Evolutionary conservation across 2,797 vertebrate genomes (phyloP), one percentile per base, ranked within the genome.

Genomic region (Odontamblyopus rebecca): DNA sequence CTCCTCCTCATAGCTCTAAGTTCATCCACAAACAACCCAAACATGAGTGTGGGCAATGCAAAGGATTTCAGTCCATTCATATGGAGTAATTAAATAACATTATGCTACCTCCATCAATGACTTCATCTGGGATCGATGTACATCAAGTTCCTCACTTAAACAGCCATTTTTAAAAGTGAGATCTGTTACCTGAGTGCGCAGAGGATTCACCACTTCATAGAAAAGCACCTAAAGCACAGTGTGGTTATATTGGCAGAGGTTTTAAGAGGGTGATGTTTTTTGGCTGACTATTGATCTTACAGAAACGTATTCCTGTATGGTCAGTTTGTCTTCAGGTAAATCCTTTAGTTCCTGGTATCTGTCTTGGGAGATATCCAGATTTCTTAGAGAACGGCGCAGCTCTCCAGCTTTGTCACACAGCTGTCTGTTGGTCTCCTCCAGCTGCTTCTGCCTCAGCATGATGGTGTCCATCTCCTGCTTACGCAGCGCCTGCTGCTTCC

Each of bases 401-500:
- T 97, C 96, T 71, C 97, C 96, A 2, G 96, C 95, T 63, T 93
- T 94, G 70, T 98, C 96, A 61, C 95, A 94, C 76, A 99, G 89
- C 44, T 97, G 95, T 26, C 75, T 82, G 88, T 98, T 98, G 0
- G 94, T 97, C 85, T 98, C 96, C 85, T 99, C 98, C 6, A 98
- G 91, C 76, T 98, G 97, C 82, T 96, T 96, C 90, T 99, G 98
- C 73, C 96, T 92, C 79, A 95, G 75, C 81, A 97, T 89, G 88
- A 99, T 94, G 62, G 93, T 88, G 83, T 98, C 97, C 96, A 98
- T 96, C 93, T 99, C 98, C 84, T 98, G 96, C 84, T 97, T 99
- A 89, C 96, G 94, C 73, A 98, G 80, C 73, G 92, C 90, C 82
- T 98, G 96, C 78, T 97, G 96, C 88, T 97, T 98, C 86, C 98